These are phyloP conservation scores for Tetrao urogallus DNA, from an alignment of 2,113 vertebrate genomes.

Conservation along the genomic window DNA sequence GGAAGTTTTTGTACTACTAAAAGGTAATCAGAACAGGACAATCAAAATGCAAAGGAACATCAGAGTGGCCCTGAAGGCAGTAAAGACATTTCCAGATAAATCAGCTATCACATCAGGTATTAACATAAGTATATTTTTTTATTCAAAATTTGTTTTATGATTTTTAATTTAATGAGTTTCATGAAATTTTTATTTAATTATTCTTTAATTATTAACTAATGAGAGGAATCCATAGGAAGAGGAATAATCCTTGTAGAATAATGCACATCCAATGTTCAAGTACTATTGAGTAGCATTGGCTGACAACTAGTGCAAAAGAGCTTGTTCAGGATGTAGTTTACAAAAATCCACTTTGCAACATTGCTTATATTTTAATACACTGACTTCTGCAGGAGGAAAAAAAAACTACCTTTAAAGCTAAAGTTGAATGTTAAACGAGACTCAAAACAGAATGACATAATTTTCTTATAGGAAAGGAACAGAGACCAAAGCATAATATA, in stretches of 20 bases:
- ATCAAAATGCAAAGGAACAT: background rate
- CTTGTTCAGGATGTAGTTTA: background rate
- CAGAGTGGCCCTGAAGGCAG: background rate
- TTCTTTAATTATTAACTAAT: background rate
- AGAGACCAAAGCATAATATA: background rate
- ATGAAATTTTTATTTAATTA: background rate
- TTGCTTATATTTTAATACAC: background rate
- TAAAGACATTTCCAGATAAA: background rate
- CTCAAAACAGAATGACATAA: background rate
- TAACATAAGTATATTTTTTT: too few relatives aligned
- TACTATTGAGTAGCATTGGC: background rate
- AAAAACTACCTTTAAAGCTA: background rate
- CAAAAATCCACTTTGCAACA: background rate
- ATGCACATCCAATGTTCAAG: background rate
- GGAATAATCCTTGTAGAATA: background rate
- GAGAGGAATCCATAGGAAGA: background rate
- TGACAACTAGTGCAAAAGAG: background rate
- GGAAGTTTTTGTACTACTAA: background rate
- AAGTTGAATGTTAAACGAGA: background rate
- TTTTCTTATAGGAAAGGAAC: background rate
- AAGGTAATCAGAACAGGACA: background rate
- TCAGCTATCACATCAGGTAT: background rate
- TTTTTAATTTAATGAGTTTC: background rate
- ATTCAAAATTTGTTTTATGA: background rate
- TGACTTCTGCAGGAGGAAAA: too few relatives aligned